phyloP scores from a whole-genome alignment of 2,888 invertebrate genomes.

The Amphipyra berbera region DNA sequence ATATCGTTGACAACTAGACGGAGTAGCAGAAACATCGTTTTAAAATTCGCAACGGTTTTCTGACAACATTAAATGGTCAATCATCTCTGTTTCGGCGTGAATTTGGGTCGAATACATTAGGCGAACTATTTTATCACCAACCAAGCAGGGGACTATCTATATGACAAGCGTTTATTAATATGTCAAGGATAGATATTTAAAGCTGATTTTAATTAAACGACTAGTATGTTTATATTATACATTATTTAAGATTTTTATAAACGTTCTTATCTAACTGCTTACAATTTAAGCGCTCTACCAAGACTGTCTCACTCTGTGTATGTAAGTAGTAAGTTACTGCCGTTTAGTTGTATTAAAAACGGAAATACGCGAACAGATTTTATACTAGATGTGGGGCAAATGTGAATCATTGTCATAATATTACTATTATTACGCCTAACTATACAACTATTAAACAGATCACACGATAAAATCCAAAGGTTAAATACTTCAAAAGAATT shows the following conservation, averaged over 20 bases:
- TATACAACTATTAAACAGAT: too few species aligned
- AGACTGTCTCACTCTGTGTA: too few species aligned
- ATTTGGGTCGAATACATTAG: constrained; percentile 82
- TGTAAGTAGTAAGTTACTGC: too few species aligned
- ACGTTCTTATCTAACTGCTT: too few species aligned
- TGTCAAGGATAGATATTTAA: constrained; percentile 45
- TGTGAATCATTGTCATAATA: too few species aligned
- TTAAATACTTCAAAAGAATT: too few species aligned
- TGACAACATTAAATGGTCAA: constrained; percentile 84
- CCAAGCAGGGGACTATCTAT: constrained; percentile 57
- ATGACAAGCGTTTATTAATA: constrained; percentile 45
- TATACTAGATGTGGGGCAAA: too few species aligned
- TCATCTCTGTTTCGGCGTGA: constrained; percentile 76
- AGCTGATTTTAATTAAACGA: constrained; percentile 21
- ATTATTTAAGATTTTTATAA: not conserved
- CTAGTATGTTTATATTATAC: constrained; percentile 2
- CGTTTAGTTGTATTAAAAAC: too few species aligned
- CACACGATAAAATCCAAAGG: too few species aligned
- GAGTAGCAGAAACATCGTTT: constrained; percentile 47
- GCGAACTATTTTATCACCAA: constrained; percentile 70
- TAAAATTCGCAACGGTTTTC: constrained; percentile 77
- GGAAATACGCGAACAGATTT: too few species aligned
- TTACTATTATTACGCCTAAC: too few species aligned
- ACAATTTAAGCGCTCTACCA: too few species aligned
- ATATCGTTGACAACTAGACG: constrained; percentile 25